Evolutionary conservation across 2,113 vertebrate species (phyloP), one percentile per base, ranked within the genome.

Genomic region (Indicator maculatus): DNA sequence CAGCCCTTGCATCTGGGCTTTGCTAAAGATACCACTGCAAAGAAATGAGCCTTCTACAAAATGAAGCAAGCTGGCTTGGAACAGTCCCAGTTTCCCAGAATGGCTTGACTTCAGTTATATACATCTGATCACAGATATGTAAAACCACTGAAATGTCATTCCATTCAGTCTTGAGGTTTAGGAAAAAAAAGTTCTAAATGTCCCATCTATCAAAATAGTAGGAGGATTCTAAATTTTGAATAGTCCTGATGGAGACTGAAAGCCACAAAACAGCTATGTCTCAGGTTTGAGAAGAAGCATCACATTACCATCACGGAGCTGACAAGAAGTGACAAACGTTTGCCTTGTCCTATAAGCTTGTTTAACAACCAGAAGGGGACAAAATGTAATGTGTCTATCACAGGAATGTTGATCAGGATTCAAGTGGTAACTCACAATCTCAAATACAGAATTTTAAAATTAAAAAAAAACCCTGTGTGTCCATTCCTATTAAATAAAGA

Each of bases 281-380:
- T 89, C 77, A 78, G 23, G 30, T 93, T 69, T 90, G 66, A 83
- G 94, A 83, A 91, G 44, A 10, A 93, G 60, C 77, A 65, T 81
- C 86, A 67, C 58, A 26, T 96, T 96, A 31, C 33, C 80, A 50
- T 85, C 44, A 80, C 39, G 23, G 69, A 64, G 77, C 67, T 97
- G 95, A 96, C 88, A 95, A 96, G 69, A 89, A 94, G 67, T 93
- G 89, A 96, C 93, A 97, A 95, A 95, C 31, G 11, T 90, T 94
- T 97, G 69, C 73, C 86, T 67, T 75, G 86, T 88, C 69, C 87
- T 84, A 59, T 78, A 52, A 89, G 52, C 63, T 83, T 80, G 71
- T 84, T 97, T 92, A 90, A 94, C 67, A 94, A 89, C 31, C 77
- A 97, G 82, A 86, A 95, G 82, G 36, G 45, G 36, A 91, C 87